phyloP scores from a whole-genome alignment of 2,113 vertebrate species.

The Mixornis gularis region DNA sequence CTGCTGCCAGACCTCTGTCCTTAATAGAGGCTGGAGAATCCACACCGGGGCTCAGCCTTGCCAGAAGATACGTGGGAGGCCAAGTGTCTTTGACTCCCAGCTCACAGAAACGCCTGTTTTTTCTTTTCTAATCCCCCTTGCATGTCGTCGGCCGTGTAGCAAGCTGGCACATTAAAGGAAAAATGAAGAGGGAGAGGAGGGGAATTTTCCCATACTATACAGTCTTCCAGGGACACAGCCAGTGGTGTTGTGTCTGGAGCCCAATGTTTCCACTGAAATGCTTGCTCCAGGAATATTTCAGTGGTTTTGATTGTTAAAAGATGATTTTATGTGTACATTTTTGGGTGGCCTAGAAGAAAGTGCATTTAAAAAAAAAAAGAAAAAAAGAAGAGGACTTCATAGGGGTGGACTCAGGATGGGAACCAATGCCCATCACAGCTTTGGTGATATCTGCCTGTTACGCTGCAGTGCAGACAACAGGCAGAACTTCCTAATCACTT shows the following conservation, averaged over 20 bases:
- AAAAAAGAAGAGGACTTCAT: background rate
- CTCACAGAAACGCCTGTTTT: background rate
- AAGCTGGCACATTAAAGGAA: background rate
- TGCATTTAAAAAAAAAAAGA: background rate
- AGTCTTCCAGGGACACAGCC: background rate
- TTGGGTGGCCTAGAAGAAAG: background rate
- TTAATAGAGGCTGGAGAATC: background rate
- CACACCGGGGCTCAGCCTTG: background rate
- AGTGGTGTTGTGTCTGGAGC: background rate
- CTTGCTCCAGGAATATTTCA: background rate
- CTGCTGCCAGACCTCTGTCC: slow-evolving; percentile 4
- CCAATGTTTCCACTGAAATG: background rate
- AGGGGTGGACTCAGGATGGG: background rate
- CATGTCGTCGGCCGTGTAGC: background rate
- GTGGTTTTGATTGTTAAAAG: background rate
- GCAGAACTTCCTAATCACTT: background rate
- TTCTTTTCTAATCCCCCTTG: background rate
- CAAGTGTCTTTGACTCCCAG: background rate
- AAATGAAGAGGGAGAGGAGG: background rate
- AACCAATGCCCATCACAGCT: background rate
- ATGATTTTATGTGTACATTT: background rate
- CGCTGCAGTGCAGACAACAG: background rate
- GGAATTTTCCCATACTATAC: background rate
- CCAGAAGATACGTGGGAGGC: background rate
- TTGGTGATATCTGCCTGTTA: background rate